Evolutionary conservation across 2,888 invertebrate species (phyloP), one percentile per base, ranked within the genome.

Genomic region (Neria commutata): DNA sequence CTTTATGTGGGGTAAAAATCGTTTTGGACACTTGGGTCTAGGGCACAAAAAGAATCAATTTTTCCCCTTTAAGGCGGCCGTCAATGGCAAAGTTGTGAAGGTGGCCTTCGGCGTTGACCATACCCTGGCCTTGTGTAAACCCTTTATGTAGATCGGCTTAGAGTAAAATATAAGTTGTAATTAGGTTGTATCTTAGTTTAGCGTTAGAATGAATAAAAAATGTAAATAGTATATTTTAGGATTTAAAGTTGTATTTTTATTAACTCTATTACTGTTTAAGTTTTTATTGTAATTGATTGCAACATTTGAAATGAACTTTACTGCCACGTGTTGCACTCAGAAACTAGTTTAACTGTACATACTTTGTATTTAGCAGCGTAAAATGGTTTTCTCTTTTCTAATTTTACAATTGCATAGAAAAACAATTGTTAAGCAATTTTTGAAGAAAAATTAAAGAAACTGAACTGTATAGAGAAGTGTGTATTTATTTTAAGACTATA

Each of bases 1-100:
- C 6, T 98, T 89, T 72, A 91, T 88, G 81, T 98, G 98, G 98
- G 98, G 98, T 0, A 85, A 90, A 71, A 97, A 98, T 79, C 87
- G 89, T 68, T 86, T 86, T 66, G 91, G 92, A 0, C 91, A 91
- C 72, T 84, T 98, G 0, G 98, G 98, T 0, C 79, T 97, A 34
- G 94, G 94, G 0, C 85, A 89, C 74, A 78, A 80, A 1, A 88
- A 91, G 56, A 91, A 95, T 75, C 96, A 97, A 77, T 89, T 85
- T 81, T 97, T 96, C 75, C 97, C 97, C 1, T 84, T 94, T 21
- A 91, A 91, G 85, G 91, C 88, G 4, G 84, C 91, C 0, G 82
- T 97, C 14, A 92, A 93, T 54, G 94, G 91, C 0, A 84, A 87
- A 74, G 92, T 92, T 0, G 75, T 86, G 33, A 87, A 90, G 72